Percentiles rank a stretch among this genome's conserved stretches.
Conservation (phyloP, 2,113 vertebrate genomes). For the Rhegmatorhina hoffmannsi region DNA sequence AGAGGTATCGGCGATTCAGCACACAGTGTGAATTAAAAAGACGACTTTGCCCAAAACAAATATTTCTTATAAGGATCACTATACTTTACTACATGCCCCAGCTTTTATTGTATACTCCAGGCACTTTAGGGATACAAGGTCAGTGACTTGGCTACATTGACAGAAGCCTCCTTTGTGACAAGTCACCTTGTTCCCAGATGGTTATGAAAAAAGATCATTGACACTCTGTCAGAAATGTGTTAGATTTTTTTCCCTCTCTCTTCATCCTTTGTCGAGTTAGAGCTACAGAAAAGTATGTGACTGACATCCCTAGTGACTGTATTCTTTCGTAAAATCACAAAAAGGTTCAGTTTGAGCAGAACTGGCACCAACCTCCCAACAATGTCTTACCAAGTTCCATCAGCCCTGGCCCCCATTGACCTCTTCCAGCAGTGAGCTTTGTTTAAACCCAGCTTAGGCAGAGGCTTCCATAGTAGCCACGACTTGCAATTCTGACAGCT, state of each 20-base stretch:
- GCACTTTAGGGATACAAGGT: not conserved
- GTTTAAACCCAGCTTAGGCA: not conserved
- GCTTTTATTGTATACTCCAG: not conserved
- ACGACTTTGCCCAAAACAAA: not conserved
- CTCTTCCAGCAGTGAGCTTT: not conserved
- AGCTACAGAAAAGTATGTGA: not conserved
- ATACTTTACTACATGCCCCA: not conserved
- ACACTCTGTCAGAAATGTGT: not conserved
- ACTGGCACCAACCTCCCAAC: not conserved
- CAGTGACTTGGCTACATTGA: not conserved
- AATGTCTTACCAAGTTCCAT: not conserved
- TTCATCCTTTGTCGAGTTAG: not conserved
- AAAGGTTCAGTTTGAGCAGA: not conserved
- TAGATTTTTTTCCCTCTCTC: not conserved
- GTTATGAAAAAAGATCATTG: constrained; percentile 3
- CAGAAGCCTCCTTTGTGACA: not conserved
- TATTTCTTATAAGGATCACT: not conserved
- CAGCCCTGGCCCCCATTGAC: not conserved
- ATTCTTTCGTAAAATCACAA: not conserved
- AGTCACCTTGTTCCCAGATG: not conserved
- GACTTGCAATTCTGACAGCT: not conserved
- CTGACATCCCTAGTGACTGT: not conserved
- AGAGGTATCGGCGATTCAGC: not conserved
- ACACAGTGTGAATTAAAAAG: not conserved
- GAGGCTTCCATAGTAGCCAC: not conserved